These are phyloP conservation scores for Cygnus atratus DNA, from an alignment of 2,113 vertebrate species.

Conservation along the genomic window DNA sequence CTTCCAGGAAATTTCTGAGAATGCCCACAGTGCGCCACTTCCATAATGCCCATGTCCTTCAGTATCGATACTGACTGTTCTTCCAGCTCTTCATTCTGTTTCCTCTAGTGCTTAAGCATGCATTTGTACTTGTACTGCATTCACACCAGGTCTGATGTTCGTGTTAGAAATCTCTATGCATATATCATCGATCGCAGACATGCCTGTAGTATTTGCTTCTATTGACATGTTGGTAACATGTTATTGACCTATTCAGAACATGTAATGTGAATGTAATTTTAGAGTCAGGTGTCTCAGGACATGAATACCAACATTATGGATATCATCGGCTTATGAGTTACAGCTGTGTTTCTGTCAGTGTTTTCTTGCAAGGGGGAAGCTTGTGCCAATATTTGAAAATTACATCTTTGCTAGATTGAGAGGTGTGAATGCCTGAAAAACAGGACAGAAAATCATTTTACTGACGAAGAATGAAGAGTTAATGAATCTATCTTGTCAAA, in stretches of 20 bases:
- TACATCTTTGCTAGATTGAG: neutral
- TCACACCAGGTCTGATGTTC: neutral
- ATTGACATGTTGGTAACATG: neutral
- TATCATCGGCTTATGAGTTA: neutral
- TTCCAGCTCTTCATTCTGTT: neutral
- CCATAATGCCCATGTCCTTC: too few relatives aligned
- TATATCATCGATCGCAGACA: neutral
- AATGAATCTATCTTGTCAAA: slow-evolving; percentile 34
- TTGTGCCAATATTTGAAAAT: neutral
- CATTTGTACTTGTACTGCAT: neutral
- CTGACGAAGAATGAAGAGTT: neutral
- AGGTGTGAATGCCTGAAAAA: neutral
- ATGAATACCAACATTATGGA: neutral
- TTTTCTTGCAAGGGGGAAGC: neutral
- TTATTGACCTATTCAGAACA: neutral
- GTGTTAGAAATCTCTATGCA: neutral
- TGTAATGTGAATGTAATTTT: neutral
- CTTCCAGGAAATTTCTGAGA: neutral
- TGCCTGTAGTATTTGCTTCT: neutral
- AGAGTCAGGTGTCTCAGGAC: neutral
- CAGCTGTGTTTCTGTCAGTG: neutral
- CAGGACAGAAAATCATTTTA: neutral
- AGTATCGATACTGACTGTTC: neutral
- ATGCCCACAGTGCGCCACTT: too few relatives aligned
- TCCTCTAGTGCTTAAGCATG: neutral